phyloP scores from a whole-genome alignment of 2,797 vertebrate species.

The Sternotherus odoratus region DNA sequence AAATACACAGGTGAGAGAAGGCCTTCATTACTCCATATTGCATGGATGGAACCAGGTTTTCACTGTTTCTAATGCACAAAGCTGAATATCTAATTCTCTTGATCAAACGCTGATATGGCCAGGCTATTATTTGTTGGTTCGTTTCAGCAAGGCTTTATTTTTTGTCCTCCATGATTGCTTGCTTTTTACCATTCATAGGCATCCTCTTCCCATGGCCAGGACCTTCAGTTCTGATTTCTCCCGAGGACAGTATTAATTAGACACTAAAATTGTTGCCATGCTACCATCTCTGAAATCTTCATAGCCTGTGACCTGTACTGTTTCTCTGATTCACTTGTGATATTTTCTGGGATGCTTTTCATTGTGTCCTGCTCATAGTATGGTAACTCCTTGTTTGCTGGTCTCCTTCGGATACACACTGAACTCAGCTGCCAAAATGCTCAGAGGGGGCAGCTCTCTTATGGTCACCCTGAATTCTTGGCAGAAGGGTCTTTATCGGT shows the following conservation, averaged over 20 bases:
- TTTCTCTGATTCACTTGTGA: not conserved
- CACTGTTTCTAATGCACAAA: fast-evolving
- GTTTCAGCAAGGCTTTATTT: not conserved
- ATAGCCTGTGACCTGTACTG: not conserved
- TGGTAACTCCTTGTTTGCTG: not conserved
- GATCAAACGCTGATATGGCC: not conserved
- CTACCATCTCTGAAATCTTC: not conserved
- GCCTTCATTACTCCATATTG: no score
- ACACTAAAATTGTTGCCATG: not conserved
- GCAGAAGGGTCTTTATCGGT: no score
- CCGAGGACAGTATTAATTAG: slow-evolving; percentile 38
- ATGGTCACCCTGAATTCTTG: no score
- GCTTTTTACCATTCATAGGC: slow-evolving; percentile 14
- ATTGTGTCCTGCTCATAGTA: not conserved
- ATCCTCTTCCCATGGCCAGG: not conserved
- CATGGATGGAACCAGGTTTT: not conserved
- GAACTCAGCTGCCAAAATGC: not conserved
- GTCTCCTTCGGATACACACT: not conserved
- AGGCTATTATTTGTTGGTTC: not conserved
- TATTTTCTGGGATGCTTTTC: not conserved
- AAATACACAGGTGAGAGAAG: not conserved
- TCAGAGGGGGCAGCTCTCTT: not conserved
- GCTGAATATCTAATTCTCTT: not conserved
- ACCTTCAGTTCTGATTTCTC: slow-evolving; percentile 18
- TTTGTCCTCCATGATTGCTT: not conserved